Percentiles rank a stretch among this genome's conserved stretches.
Evolutionary conservation across 2,888 invertebrate species (phyloP).

Genomic region (Leptarthrus brevirostris): DNA sequence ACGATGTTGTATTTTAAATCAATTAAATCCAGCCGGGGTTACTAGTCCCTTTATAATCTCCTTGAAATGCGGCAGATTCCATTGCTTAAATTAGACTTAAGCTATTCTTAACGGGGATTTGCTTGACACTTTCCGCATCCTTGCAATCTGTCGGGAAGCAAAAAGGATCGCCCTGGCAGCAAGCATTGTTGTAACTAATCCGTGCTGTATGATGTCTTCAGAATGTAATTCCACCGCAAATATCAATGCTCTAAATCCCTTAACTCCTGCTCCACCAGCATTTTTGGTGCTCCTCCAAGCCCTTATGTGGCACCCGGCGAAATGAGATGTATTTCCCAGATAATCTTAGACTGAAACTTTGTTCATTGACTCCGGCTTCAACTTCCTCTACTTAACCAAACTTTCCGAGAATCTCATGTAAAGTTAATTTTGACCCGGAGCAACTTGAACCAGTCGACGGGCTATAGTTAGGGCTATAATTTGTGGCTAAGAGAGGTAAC

Average conservation of each 20-base stretch:
- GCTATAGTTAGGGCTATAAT: background rate
- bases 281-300: background rate
- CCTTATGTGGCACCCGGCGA: background rate
- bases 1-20: no score
- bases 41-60: no score
- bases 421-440: slow-evolving; percentile 9
- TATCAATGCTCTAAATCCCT: background rate
- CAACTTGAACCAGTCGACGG: background rate
- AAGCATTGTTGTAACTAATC: no score
- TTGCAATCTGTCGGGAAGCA: no score
- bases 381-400: background rate
- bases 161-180: no score
- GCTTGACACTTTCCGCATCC: no score
- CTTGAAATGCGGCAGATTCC: no score
- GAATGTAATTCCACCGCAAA: background rate
- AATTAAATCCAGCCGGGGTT: no score
- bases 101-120: no score
- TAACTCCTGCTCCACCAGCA: background rate
- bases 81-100: no score
- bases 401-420: background rate
- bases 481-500: background rate
- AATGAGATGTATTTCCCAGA: background rate
- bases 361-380: background rate
- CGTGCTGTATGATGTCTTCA: background rate
- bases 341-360: background rate